Evolutionary conservation across 2,113 vertebrate genomes (phyloP).

Genomic region (Phrynocephalus versicolor): DNA sequence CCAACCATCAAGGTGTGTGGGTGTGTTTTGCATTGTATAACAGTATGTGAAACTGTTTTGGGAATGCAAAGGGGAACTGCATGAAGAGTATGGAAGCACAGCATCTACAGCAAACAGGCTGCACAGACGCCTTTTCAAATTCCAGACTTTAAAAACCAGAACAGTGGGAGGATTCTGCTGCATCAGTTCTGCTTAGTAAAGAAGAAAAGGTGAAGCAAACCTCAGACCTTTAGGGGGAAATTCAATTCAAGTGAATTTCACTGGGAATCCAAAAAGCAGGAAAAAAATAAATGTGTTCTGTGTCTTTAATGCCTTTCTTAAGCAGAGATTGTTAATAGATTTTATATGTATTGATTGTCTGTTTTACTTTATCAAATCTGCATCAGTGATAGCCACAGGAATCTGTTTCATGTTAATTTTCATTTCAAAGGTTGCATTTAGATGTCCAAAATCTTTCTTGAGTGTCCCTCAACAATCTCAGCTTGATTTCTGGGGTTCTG

Average conservation of each 20-base stretch:
- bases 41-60: too few relatives aligned
- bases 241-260: not conserved
- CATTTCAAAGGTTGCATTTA: too few relatives aligned
- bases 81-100: too few relatives aligned
- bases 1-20: not conserved
- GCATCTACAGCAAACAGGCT: not conserved
- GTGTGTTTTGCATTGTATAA: not conserved
- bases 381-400: constrained; percentile 66
- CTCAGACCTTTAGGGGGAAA: not conserved
- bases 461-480: too few relatives aligned
- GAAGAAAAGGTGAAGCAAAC: too few relatives aligned
- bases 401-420: constrained; percentile 33
- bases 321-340: constrained; percentile 56
- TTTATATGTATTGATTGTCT: constrained; percentile 58
- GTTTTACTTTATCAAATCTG: constrained; percentile 36
- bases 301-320: constrained; percentile 44
- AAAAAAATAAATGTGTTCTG: constrained; percentile 3
- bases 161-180: not conserved
- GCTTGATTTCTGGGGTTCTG: too few relatives aligned
- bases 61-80: too few relatives aligned
- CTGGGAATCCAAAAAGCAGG: not conserved
- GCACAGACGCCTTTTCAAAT: not conserved
- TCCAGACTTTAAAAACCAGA: not conserved
- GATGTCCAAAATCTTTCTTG: too few relatives aligned
- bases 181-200: not conserved